Conservation (phyloP, 2,888 invertebrate species). For the Hartigia nigra region DNA sequence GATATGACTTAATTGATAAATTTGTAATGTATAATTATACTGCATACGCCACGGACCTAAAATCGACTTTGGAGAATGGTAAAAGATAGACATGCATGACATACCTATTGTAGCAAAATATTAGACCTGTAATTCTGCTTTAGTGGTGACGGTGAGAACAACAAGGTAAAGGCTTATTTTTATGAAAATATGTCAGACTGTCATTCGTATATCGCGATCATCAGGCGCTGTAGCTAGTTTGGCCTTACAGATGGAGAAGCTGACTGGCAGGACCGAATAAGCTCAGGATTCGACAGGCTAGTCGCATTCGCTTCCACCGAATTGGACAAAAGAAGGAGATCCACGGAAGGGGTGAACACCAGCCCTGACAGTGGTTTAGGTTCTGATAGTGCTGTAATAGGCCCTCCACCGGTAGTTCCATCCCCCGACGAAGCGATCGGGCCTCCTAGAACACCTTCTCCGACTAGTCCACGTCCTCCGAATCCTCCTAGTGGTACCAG, state of each 20-base stretch:
- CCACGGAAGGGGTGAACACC: slow-evolving; percentile 85
- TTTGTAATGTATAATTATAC: neutral
- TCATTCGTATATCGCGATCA: neutral
- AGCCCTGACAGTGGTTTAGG: slow-evolving; percentile 90
- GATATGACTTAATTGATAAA: neutral
- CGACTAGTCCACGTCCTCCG: slow-evolving; percentile 67
- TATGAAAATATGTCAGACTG: slow-evolving; percentile 51
- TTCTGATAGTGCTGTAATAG: slow-evolving; percentile 63
- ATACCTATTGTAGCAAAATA: neutral
- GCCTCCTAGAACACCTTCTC: slow-evolving; percentile 71
- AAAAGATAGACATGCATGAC: neutral
- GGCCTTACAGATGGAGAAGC: slow-evolving; percentile 76
- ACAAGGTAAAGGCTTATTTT: slow-evolving; percentile 56
- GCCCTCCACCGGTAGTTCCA: slow-evolving; percentile 59
- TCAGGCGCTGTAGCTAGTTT: slow-evolving; percentile 14
- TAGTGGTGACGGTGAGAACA: neutral
- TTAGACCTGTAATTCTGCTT: neutral
- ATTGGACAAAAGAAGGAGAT: slow-evolving; percentile 86
- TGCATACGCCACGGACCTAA: neutral
- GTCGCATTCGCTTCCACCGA: slow-evolving; percentile 94
- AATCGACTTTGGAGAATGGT: neutral
- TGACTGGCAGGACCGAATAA: slow-evolving; percentile 94
- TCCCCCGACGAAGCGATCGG: slow-evolving; percentile 67
- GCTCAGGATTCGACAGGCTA: slow-evolving; percentile 92
- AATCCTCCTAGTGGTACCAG: slow-evolving; percentile 65